phyloP scores from a whole-genome alignment of 2,888 invertebrate species.

The Balanococcus diminutus region DNA sequence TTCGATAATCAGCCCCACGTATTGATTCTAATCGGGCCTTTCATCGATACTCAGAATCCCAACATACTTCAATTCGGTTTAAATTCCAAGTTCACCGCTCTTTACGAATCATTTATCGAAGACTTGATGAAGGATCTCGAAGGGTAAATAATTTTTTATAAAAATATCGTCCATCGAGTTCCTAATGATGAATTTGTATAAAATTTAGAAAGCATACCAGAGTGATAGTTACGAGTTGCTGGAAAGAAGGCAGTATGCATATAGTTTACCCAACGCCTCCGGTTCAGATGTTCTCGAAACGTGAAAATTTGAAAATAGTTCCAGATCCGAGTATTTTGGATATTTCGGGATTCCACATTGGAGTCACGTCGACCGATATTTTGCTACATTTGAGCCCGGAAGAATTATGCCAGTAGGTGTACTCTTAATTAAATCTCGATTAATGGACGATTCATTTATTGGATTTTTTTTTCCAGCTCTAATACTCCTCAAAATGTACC shows the following conservation, averaged over 20 bases:
- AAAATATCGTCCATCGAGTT: no score
- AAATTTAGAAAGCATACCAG: constrained; percentile 67
- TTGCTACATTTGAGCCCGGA: constrained; percentile 81
- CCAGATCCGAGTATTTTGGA: constrained; percentile 83
- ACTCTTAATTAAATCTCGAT: neutral
- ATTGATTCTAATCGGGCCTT: constrained; percentile 83
- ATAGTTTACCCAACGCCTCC: constrained; percentile 85
- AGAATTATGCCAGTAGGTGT: constrained; percentile 73
- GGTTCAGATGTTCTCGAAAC: constrained; percentile 66
- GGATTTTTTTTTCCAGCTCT: constrained; percentile 58
- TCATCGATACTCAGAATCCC: constrained; percentile 74
- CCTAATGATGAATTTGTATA: constrained; percentile 49
- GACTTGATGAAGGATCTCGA: neutral
- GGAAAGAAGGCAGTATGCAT: constrained; percentile 78
- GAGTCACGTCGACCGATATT: constrained; percentile 81
- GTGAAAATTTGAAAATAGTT: constrained; percentile 71
- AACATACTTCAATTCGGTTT: neutral
- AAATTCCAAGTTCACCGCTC: neutral
- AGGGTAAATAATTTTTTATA: no score
- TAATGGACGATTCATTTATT: neutral
- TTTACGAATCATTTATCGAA: neutral
- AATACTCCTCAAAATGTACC: constrained; percentile 63
- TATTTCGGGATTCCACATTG: constrained; percentile 77
- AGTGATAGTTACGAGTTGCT: constrained; percentile 77
- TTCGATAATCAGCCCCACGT: constrained; percentile 75